Conservation (phyloP, 2,113 vertebrate species). For the Damaliscus lunatus region DNA sequence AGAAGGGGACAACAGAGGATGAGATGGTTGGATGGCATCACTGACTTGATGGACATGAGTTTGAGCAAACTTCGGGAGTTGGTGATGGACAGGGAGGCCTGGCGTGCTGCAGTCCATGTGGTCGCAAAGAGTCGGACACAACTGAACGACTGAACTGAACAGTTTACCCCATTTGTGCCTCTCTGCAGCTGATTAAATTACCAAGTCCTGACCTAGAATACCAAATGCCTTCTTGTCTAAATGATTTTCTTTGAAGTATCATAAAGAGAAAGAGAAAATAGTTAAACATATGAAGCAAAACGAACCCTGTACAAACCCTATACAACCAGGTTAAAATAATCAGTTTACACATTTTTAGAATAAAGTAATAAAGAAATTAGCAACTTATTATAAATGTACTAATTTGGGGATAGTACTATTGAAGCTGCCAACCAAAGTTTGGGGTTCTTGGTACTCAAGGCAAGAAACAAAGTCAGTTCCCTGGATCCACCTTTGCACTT, state of each 20-base stretch:
- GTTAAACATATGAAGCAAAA: not conserved
- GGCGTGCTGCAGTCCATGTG: not conserved
- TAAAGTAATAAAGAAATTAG: not conserved
- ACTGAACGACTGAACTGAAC: not conserved
- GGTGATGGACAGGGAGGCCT: not conserved
- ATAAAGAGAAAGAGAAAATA: slow-evolving; percentile 4
- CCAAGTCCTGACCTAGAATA: not conserved
- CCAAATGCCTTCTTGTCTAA: not conserved
- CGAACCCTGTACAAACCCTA: not conserved
- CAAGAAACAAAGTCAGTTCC: not conserved
- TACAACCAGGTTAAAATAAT: not conserved
- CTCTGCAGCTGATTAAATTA: not conserved
- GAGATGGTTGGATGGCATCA: not conserved
- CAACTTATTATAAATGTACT: not conserved
- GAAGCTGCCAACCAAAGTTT: not conserved
- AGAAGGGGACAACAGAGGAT: not conserved
- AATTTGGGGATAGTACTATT: not conserved
- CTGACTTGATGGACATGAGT: not conserved
- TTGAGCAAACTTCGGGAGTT: not conserved
- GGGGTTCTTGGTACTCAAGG: not conserved
- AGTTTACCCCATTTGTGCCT: not conserved
- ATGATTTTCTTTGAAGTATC: not conserved
- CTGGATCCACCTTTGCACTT: not conserved
- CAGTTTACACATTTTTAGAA: not conserved
- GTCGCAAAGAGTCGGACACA: accelerated